Conservation (phyloP, 2,113 vertebrate species). For the Indri indri region DNA sequence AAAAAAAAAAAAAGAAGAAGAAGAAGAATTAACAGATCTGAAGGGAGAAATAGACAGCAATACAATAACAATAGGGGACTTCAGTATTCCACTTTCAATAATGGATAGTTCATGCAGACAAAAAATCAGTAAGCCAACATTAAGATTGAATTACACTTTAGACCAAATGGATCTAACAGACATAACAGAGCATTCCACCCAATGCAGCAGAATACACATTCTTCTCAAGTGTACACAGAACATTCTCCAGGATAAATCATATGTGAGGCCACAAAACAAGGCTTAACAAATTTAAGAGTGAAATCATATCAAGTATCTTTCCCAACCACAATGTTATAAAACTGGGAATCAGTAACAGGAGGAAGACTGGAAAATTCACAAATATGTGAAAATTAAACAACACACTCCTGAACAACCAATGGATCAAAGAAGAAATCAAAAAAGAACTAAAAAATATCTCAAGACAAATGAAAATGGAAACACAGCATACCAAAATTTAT, state of each 20-base stretch:
- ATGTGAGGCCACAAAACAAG: neutral
- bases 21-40: too few relatives aligned
- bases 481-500: too few relatives aligned
- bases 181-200: neutral
- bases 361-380: neutral
- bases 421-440: neutral
- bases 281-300: neutral
- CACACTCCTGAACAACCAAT: neutral
- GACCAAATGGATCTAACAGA: neutral
- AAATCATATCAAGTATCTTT: neutral
- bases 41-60: neutral
- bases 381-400: neutral
- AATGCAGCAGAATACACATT: neutral
- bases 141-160: neutral
- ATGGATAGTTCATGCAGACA: neutral
- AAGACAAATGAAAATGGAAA: neutral
- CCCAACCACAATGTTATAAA: neutral
- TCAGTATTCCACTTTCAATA: neutral
- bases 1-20: too few relatives aligned
- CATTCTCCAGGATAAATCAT: neutral
- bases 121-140: neutral
- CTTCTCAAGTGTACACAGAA: neutral
- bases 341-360: neutral
- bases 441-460: neutral
- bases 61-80: neutral